Evolutionary conservation across 92 coral and sea anemone genomes (phyloP).

Genomic region (Chrysogorgia sp.): DNA sequence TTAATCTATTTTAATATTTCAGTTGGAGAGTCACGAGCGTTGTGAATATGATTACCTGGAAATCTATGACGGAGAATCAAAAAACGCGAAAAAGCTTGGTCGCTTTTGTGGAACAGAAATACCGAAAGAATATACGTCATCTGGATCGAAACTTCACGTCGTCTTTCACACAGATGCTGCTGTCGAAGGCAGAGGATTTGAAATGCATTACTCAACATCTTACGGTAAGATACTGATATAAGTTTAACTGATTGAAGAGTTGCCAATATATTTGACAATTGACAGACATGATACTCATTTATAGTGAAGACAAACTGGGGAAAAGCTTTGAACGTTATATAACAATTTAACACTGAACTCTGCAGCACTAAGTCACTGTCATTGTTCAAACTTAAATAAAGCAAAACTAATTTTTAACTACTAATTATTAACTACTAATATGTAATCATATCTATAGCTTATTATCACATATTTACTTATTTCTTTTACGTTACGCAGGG

Average conservation of each 20-base stretch:
- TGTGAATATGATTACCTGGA: conserved; percentile 88
- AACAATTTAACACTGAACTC: too few relatives aligned
- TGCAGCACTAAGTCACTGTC: too few relatives aligned
- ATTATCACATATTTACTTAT: too few relatives aligned
- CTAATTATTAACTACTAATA: too few relatives aligned
- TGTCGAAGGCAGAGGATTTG: conserved; percentile 71
- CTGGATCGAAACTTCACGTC: conserved; percentile 64
- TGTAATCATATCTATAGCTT: too few relatives aligned
- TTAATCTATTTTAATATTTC: neutral
- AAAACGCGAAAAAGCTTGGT: conserved; percentile 58
- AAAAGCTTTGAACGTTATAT: too few relatives aligned
- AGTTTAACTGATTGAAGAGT: neutral
- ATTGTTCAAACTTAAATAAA: too few relatives aligned
- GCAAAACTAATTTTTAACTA: too few relatives aligned
- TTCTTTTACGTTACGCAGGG: too few relatives aligned
- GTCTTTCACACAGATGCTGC: conserved; percentile 86
- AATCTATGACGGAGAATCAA: conserved; percentile 74
- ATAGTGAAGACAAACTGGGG: too few relatives aligned
- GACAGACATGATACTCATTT: too few relatives aligned
- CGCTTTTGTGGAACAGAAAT: conserved; percentile 68
- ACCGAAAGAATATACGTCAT: conserved; percentile 65
- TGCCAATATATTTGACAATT: neutral
- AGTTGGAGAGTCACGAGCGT: conserved; percentile 74
- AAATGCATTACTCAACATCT: conserved; percentile 67
- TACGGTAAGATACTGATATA: conserved; percentile 33